Base-by-base conservation (phyloP, 2,113 vertebrate genomes). In the Antennarius striatus region DNA sequence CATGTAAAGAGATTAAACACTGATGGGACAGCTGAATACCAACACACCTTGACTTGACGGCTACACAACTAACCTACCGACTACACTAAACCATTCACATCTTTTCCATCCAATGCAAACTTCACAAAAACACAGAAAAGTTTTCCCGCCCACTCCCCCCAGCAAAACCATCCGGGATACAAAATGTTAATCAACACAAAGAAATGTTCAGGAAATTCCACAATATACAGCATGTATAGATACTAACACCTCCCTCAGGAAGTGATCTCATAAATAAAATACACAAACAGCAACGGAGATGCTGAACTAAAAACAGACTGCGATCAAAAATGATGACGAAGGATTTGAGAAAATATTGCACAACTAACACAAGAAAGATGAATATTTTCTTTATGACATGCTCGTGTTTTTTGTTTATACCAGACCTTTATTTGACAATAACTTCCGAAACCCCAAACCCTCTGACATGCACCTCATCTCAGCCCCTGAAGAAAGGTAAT, bases 191-290 rank as follows among this genome's bases (percentile, higher is more conserved):
- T 86, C 83, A 92, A 92, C 81, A 92, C 91, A 93, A 93, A 81
- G 70, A 74, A 90, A 82, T 81, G 88, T 81, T 88, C 88, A 73
- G 74, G 39, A 76, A 88, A 80, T 55, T 85, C 72, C 80, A 89
- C 85, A 91, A 91, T 86, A 90, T 90, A 88, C 83, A 82, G 71
- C 80, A 84, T 90, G 85, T 87, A 92, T 85, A 80, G 56, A 72
- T 73, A 84, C 47, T 62, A 81, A 70, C 67, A 77, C 78, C 77
- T 75, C 80, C 88, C 89, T 36, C 89, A 77, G 90, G 90, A 93
- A 89, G 91, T 80, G 80, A 81, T 87, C 72, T 88, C 80, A 93
- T 94, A 94, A 96, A 95, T 95, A 92, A 93, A 82, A n/a, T n/a
- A n/a, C n/a, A n/a, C n/a, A 93, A 93, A 82, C 83, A 86, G 88